phyloP scores from a whole-genome alignment of 2,113 vertebrate genomes.

The Nyctibius bracteatus region DNA sequence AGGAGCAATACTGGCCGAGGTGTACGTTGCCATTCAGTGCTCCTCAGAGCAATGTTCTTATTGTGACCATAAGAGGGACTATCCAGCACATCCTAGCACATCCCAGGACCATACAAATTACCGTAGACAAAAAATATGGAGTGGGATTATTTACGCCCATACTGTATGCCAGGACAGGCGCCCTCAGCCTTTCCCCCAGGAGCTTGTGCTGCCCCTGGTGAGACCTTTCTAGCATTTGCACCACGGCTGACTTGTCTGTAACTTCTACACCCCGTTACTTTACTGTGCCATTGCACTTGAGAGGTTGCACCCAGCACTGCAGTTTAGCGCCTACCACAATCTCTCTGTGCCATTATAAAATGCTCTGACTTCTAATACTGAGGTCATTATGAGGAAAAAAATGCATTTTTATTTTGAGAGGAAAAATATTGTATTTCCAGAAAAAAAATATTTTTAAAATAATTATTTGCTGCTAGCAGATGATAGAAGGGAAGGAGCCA shows the following conservation, averaged over 20 bases:
- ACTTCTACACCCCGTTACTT: rapidly evolving
- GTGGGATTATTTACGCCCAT: not conserved
- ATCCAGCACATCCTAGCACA: too few species aligned
- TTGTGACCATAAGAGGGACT: rapidly evolving
- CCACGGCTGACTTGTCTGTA: not conserved
- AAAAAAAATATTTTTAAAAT: not conserved
- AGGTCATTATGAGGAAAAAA: not conserved
- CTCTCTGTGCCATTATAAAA: not conserved
- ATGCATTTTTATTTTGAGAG: not conserved
- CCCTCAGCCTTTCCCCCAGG: not conserved
- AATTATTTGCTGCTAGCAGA: not conserved
- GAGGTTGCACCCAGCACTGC: not conserved
- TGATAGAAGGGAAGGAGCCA: not conserved
- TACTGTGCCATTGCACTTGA: not conserved
- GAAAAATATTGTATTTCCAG: not conserved
- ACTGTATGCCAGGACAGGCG: too few species aligned
- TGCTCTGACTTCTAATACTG: not conserved
- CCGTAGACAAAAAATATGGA: not conserved
- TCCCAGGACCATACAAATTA: not conserved
- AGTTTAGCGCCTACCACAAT: not conserved
- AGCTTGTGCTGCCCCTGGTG: not conserved
- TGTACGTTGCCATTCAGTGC: not conserved
- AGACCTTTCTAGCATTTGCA: not conserved
- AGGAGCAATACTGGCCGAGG: too few species aligned
- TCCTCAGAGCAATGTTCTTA: not conserved